Evolutionary conservation across 2,797 vertebrate species (phyloP).

Genomic region (Thalassophryne amazonica): DNA sequence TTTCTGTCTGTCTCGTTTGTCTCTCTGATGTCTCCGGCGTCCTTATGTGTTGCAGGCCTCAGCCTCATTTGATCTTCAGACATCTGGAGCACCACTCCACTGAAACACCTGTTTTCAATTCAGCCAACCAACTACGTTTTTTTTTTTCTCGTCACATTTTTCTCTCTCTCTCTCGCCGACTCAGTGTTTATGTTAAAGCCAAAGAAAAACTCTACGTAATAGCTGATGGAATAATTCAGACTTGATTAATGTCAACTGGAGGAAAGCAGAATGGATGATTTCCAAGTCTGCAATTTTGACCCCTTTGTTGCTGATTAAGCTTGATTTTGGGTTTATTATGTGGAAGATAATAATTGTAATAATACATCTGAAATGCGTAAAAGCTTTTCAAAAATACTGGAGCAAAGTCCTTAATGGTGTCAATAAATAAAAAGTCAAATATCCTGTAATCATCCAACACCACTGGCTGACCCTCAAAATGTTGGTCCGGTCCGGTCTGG

Average conservation of each 20-base stretch:
- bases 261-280: constrained; percentile 26
- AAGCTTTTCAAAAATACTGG: not conserved
- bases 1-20: constrained; percentile 14
- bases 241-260: constrained; percentile 48
- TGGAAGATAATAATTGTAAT: constrained; percentile 34
- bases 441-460: not conserved
- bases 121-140: constrained; percentile 52
- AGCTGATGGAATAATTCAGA: constrained; percentile 43
- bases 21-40: constrained; percentile 53
- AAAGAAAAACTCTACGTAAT: constrained; percentile 29
- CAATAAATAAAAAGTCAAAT: not conserved
- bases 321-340: constrained; percentile 42
- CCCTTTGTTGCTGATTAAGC: constrained; percentile 21
- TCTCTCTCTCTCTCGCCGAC: constrained; percentile 23
- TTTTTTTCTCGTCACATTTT: not conserved
- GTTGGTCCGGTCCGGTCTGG: too few relatives aligned
- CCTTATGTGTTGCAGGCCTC: constrained; percentile 48
- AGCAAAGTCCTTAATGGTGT: not conserved
- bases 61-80: constrained; percentile 75
- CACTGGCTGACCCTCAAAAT: not conserved
- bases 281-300: constrained; percentile 43
- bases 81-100: constrained; percentile 65
- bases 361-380: constrained; percentile 35
- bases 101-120: constrained; percentile 82
- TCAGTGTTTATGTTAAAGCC: constrained; percentile 47